These are phyloP conservation scores for Daboia siamensis DNA, from an alignment of 2,113 vertebrate species.

Conservation along the genomic window DNA sequence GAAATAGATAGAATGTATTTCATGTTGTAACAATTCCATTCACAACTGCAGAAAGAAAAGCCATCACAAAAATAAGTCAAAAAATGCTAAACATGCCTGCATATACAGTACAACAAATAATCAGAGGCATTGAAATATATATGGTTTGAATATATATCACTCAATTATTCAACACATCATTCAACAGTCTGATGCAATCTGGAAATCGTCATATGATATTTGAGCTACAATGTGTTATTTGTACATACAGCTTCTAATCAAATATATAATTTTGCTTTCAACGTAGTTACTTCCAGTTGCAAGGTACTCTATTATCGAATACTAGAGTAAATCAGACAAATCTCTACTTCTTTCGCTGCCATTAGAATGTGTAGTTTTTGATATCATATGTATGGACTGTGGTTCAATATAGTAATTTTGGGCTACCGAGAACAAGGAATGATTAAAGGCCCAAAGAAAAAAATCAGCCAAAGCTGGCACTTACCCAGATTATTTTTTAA, in stretches of 20 bases:
- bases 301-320: neutral
- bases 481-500: neutral
- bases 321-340: neutral
- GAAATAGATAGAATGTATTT: conserved; percentile 80
- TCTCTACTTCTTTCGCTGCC: neutral
- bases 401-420: neutral
- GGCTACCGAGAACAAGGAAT: neutral
- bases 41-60: conserved; percentile 73
- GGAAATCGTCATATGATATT: neutral
- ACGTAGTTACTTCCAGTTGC: neutral
- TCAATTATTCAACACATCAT: neutral
- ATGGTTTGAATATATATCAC: neutral
- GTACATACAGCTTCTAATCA: neutral
- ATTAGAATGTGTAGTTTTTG: neutral
- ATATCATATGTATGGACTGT: neutral
- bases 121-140: neutral
- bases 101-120: neutral
- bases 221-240: neutral
- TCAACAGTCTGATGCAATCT: neutral
- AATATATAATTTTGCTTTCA: neutral
- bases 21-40: conserved; percentile 92
- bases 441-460: neutral
- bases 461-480: neutral
- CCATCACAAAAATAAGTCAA: fast-evolving
- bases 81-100: neutral